phyloP scores from a whole-genome alignment of 2,888 invertebrate genomes.

The Ceriagrion tenellum region DNA sequence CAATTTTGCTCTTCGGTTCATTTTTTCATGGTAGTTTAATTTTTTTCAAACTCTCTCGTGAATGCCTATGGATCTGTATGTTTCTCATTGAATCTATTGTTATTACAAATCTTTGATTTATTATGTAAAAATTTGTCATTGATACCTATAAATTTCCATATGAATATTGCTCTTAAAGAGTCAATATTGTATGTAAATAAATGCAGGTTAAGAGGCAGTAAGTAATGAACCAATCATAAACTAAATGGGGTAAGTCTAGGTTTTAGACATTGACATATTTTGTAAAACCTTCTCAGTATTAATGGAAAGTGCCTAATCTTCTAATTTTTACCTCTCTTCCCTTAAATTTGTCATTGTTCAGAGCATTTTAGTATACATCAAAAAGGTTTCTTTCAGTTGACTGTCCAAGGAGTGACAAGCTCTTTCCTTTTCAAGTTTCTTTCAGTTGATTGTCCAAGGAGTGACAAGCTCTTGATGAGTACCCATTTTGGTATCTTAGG shows the following conservation, averaged over 20 bases:
- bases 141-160: neutral
- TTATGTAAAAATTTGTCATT: neutral
- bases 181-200: neutral
- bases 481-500: too few species aligned
- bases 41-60: neutral
- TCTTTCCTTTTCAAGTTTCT: too few species aligned
- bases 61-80: neutral
- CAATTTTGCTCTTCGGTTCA: conserved; percentile 3
- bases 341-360: too few species aligned
- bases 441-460: too few species aligned
- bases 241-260: neutral
- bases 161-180: neutral
- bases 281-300: too few species aligned
- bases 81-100: neutral
- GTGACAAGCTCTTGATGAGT: too few species aligned
- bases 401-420: too few species aligned
- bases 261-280: neutral
- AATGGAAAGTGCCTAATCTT: too few species aligned
- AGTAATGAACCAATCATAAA: too few species aligned
- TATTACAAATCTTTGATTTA: neutral
- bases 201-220: neutral
- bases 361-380: too few species aligned
- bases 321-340: too few species aligned
- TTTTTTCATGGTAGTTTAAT: neutral
- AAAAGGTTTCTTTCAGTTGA: too few species aligned